Evolutionary conservation across 2,888 invertebrate species (phyloP), one percentile per base, ranked within the genome.

Genomic region (Pyrocoelia pectoralis): DNA sequence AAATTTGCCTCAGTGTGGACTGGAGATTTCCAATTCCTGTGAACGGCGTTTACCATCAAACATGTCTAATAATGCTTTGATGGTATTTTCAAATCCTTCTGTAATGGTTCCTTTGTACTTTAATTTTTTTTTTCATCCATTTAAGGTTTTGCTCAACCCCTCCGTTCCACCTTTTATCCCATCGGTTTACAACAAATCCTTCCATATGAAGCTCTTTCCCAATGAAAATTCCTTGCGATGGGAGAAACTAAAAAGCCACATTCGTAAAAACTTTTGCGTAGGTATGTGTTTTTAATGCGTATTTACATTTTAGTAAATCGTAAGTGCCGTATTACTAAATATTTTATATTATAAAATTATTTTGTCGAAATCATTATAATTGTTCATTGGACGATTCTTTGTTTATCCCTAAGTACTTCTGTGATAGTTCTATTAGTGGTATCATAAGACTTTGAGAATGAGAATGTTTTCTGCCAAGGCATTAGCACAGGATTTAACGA

Each of bases 1-100:
- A 92, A 78, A 24, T 89, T 88, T 83, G 92, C 92, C 53, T 92
- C 92, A 24, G 83, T 83, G 77, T 90, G n/a, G n/a, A n/a, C n/a
- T n/a, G n/a, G n/a, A n/a, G n/a, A n/a, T n/a, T n/a, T n/a, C n/a
- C n/a, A n/a, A n/a, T n/a, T n/a, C n/a, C n/a, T n/a, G n/a, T n/a
- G n/a, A n/a, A n/a, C n/a, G n/a, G n/a, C n/a, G 91, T 73, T 87
- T 86, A 24, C 92, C 91, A 54, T 60, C 55, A 17, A 75, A 79
- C 75, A 91, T 84, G 9, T 86, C 88, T 58, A 86, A 82, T 61
- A 92, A 86, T 29, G 91, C 90, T 54, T 87, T 83, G 1, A 89
- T 88, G 86, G 89, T 88, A 70, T 89, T 89, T 67, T 91, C 89
- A 79, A 93, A 92, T 14, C 77, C 77, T 59, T 72, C 80, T 3